Conservation (phyloP, 2,797 vertebrate species). For the Manis pentadactyla region DNA sequence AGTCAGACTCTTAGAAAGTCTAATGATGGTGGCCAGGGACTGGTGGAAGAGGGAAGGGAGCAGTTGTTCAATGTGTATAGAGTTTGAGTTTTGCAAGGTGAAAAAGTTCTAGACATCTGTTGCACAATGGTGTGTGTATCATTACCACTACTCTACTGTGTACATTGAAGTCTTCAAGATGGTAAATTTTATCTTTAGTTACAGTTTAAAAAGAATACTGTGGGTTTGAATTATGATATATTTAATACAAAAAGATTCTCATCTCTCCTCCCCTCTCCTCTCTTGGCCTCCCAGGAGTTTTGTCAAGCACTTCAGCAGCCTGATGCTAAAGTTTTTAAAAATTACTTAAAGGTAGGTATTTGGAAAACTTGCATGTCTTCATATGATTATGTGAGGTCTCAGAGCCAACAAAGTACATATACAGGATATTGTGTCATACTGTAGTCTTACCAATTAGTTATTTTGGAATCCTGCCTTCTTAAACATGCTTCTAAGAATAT, state of each 20-base stretch:
- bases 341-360: constrained; percentile 95
- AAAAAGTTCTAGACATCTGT: background rate
- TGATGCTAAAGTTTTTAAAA: constrained; percentile 98
- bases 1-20: background rate
- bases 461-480: constrained; percentile 3
- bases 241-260: constrained; percentile 7
- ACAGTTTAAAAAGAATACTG: background rate
- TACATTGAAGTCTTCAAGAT: background rate
- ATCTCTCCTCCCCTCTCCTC: background rate
- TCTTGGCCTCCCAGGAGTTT: constrained; percentile 90
- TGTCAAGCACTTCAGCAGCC: constrained; percentile 98
- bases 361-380: background rate
- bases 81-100: background rate
- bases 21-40: background rate
- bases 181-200: background rate
- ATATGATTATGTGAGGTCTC: background rate
- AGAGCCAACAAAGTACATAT: background rate
- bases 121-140: background rate
- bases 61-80: background rate
- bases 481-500: constrained; percentile 32
- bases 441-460: background rate
- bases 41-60: background rate
- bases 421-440: background rate
- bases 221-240: constrained; percentile 2
- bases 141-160: background rate